phyloP scores from a whole-genome alignment of 2,113 vertebrate genomes.

The Perccottus glenii region DNA sequence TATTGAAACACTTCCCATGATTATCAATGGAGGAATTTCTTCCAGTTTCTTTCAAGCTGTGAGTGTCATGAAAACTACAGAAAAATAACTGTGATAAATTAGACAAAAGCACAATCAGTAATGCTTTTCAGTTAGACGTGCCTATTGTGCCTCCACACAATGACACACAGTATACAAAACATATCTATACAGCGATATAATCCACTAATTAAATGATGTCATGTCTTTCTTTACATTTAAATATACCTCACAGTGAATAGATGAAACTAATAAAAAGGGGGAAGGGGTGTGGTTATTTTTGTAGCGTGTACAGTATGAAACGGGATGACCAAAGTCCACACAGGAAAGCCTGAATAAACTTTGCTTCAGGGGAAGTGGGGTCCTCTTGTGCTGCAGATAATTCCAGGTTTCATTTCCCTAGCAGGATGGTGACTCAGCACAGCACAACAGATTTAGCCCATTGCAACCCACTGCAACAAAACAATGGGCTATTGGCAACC shows the following conservation, averaged over 20 bases:
- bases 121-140: too few relatives aligned
- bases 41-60: too few relatives aligned
- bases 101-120: too few relatives aligned
- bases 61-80: not conserved
- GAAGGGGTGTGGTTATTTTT: conserved; percentile 27
- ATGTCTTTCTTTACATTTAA: not conserved
- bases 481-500: conserved; percentile 33
- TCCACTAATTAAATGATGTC: not conserved
- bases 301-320: conserved; percentile 35
- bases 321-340: conserved; percentile 50
- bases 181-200: too few relatives aligned
- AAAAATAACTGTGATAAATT: conserved; percentile 3
- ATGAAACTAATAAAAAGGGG: not conserved
- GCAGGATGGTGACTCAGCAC: conserved; percentile 75
- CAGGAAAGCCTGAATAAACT: conserved; percentile 78
- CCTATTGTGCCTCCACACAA: too few relatives aligned
- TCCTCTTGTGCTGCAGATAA: conserved; percentile 59
- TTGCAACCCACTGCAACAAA: conserved; percentile 43
- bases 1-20: conserved; percentile 46
- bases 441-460: conserved; percentile 40
- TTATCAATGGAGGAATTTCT: conserved; percentile 39
- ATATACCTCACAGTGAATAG: not conserved
- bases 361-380: conserved; percentile 55
- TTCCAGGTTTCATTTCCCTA: conserved; percentile 71
- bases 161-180: too few relatives aligned